Conservation (phyloP, 2,797 vertebrate genomes). For the Pipistrellus pygmaeus region DNA sequence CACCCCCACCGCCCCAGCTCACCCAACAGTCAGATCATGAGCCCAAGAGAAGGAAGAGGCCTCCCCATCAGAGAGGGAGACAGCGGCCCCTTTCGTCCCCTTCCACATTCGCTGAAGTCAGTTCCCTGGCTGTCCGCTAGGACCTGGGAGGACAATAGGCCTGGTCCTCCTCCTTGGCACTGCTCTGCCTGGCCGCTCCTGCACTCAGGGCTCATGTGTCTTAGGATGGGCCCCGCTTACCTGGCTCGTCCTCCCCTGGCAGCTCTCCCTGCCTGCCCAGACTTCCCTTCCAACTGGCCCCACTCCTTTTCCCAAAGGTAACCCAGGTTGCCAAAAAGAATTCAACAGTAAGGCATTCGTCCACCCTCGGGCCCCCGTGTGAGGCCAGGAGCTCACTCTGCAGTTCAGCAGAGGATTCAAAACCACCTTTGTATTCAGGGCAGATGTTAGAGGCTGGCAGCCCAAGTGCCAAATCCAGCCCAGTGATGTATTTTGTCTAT, state of each 20-base stretch:
- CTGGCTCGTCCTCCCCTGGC: not conserved
- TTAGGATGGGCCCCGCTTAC: not conserved
- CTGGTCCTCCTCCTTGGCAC: not conserved
- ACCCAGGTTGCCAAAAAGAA: constrained; percentile 30
- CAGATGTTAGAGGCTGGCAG: not conserved
- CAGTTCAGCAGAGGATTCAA: not conserved
- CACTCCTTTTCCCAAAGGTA: not conserved
- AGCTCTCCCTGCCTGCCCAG: not conserved
- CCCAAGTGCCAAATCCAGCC: not conserved
- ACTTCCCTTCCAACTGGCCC: constrained; percentile 28
- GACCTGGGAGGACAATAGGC: not conserved
- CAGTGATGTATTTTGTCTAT: not conserved
- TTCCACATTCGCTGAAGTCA: not conserved
- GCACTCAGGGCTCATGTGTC: not conserved
- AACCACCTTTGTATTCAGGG: not conserved
- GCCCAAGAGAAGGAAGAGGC: not conserved
- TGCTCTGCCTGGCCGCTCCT: not conserved
- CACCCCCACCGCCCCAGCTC: fast-evolving
- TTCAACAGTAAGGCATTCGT: not conserved
- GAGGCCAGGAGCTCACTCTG: not conserved
- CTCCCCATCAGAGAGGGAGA: not conserved
- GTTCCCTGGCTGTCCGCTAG: not conserved
- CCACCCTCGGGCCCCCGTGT: not conserved
- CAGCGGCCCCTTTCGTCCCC: not conserved
- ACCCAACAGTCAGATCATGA: not conserved